Evolutionary conservation across 2,797 vertebrate species (phyloP).

Genomic region (Chaetophractus vellerosus): DNA sequence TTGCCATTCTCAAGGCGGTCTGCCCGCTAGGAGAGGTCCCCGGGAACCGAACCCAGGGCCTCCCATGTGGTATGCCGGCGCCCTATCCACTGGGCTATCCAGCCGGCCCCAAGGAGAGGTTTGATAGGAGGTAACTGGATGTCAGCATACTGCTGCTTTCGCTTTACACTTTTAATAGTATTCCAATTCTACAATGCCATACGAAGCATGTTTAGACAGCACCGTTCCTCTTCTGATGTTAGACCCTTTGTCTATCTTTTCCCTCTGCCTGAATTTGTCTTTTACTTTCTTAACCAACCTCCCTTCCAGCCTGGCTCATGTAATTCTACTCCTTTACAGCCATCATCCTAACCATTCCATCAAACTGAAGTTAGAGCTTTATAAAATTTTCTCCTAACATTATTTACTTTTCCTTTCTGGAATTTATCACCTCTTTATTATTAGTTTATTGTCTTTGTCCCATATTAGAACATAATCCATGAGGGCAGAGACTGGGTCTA

Average conservation of each 20-base stretch:
- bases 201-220: background rate
- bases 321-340: background rate
- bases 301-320: background rate
- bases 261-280: background rate
- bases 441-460: background rate
- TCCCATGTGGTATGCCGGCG: no score
- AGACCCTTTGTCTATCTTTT: background rate
- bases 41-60: no score
- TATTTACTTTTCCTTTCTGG: background rate
- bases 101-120: no score
- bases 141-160: background rate
- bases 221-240: background rate
- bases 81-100: no score
- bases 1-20: no score
- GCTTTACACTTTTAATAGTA: background rate
- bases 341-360: background rate
- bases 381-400: background rate
- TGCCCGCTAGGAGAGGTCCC: no score
- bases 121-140: background rate
- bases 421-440: background rate
- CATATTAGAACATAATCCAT: background rate
- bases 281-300: background rate
- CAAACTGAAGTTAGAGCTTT: background rate
- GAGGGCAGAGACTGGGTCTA: background rate
- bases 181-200: background rate